These are phyloP conservation scores for Neodiprion fabricii DNA, from an alignment of 1,140 invertebrate species.

Conservation along the genomic window DNA sequence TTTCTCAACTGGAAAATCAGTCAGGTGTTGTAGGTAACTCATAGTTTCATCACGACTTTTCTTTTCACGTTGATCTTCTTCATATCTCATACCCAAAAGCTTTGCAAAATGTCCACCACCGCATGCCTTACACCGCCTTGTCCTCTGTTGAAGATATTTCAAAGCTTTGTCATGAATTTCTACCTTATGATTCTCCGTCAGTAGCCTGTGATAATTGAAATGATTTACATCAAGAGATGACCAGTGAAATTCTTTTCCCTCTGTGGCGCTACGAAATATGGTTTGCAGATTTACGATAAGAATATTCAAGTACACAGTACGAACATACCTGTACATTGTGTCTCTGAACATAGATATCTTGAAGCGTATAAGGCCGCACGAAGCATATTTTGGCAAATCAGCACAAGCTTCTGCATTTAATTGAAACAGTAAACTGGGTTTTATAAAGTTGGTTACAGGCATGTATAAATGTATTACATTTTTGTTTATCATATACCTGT, in stretches of 20 bases:
- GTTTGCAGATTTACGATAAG: too few relatives aligned
- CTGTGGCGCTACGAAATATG: too few relatives aligned
- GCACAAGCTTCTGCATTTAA: slow-evolving; percentile 36
- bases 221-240: too few relatives aligned
- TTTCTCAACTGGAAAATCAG: not conserved
- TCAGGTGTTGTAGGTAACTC: not conserved
- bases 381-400: slow-evolving; percentile 66
- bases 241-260: too few relatives aligned
- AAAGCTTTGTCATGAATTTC: slow-evolving; percentile 67
- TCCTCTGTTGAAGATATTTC: slow-evolving; percentile 64
- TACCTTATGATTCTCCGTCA: slow-evolving; percentile 69
- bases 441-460: slow-evolving; percentile 22
- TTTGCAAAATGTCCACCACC: slow-evolving; percentile 62
- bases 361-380: slow-evolving; percentile 68
- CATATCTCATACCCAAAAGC: slow-evolving; percentile 54
- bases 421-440: slow-evolving; percentile 22
- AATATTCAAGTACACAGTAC: too few relatives aligned
- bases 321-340: slow-evolving; percentile 61
- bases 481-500: slow-evolving; percentile 29
- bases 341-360: slow-evolving; percentile 62
- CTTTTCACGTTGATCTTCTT: slow-evolving; percentile 35
- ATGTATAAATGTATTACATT: slow-evolving; percentile 2
- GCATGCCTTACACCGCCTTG: slow-evolving; percentile 62
- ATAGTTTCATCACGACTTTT: not conserved
- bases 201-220: slow-evolving; percentile 47